Evolutionary conservation across 2,888 invertebrate genomes (phyloP).

Genomic region (Drosophila suboccidentalis): DNA sequence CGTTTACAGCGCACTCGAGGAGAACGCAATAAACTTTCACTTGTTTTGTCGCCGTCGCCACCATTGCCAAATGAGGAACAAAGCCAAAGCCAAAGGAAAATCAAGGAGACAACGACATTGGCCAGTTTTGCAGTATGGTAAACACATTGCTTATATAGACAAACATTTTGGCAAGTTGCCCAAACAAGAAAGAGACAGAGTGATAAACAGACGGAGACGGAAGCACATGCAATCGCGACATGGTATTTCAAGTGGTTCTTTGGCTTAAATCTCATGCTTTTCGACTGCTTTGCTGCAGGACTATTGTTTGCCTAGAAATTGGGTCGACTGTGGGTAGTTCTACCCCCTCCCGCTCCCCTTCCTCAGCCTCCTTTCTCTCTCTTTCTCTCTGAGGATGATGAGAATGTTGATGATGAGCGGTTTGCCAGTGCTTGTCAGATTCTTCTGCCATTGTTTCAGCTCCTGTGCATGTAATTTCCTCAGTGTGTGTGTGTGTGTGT

Average conservation of each 20-base stretch:
- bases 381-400: constrained; percentile 10
- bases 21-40: constrained; percentile 72
- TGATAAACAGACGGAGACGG: not conserved
- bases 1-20: constrained; percentile 4
- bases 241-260: constrained; percentile 68
- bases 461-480: constrained; percentile 73
- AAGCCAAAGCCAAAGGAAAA: not conserved
- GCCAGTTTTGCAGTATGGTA: constrained; percentile 49
- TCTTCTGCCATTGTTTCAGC: constrained; percentile 66
- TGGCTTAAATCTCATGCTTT: constrained; percentile 40
- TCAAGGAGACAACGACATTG: constrained; percentile 37
- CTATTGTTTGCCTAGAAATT: constrained; percentile 70
- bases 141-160: constrained; percentile 70
- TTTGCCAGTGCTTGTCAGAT: constrained; percentile 51
- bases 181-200: not conserved
- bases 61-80: constrained; percentile 28
- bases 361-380: no score
- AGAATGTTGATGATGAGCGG: constrained; percentile 55
- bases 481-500: constrained; percentile 49
- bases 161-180: constrained; percentile 65
- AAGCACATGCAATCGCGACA: constrained; percentile 23
- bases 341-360: not conserved
- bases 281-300: constrained; percentile 45
- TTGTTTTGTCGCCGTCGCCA: constrained; percentile 62
- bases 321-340: constrained; percentile 56